Evolutionary conservation across 2,888 invertebrate genomes (phyloP).

Genomic region (Microctonus hyperodae): DNA sequence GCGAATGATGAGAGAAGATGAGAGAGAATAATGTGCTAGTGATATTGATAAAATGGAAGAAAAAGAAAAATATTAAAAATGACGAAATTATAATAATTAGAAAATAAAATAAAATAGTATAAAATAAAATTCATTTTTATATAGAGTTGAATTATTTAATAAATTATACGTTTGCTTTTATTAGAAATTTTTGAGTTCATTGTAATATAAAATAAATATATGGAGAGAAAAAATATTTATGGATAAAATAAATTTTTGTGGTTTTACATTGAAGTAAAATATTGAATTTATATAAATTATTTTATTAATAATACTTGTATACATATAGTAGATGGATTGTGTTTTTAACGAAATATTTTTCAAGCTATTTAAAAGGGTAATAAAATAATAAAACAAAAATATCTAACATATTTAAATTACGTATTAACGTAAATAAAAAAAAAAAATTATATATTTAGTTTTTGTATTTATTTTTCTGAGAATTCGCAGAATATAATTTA

Average conservation of each 20-base stretch:
- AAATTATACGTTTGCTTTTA: neutral
- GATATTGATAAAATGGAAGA: conserved; percentile 16
- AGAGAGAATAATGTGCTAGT: conserved; percentile 11
- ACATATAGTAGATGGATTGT: neutral
- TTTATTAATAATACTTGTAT: no score
- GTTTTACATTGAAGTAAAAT: neutral
- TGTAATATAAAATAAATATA: neutral
- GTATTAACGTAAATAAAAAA: neutral
- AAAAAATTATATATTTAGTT: neutral
- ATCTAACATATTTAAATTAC: neutral
- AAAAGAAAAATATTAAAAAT: neutral
- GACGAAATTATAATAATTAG: conserved; percentile 5
- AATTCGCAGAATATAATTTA: conserved; percentile 14
- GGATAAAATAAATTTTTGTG: neutral
- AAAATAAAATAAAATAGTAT: neutral
- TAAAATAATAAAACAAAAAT: conserved; percentile 4
- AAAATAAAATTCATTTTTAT: conserved; percentile 10
- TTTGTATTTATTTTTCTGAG: neutral
- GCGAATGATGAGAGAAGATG: neutral
- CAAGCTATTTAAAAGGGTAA: neutral
- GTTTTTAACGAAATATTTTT: neutral
- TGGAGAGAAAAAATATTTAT: neutral
- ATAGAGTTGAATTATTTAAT: neutral
- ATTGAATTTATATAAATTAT: no score
- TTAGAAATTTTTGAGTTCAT: neutral